Conservation (phyloP, 2,113 vertebrate genomes). For the Paralichthys olivaceus region DNA sequence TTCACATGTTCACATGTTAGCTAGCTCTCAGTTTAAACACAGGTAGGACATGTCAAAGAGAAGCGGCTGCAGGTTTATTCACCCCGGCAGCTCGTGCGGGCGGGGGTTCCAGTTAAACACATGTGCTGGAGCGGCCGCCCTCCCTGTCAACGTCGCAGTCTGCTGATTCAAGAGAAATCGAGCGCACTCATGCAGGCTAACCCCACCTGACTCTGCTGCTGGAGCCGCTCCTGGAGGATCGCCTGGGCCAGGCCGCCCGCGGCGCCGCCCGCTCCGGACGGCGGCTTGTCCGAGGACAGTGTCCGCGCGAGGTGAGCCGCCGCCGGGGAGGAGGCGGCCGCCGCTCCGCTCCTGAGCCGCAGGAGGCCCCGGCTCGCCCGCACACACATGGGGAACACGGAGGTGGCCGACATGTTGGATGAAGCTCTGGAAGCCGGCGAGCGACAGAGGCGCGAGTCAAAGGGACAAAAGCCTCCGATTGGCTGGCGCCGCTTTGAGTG, state of each 20-base stretch:
- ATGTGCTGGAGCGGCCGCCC: rapidly evolving
- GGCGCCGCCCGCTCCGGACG: conserved; percentile 18
- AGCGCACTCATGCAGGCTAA: conserved; percentile 10
- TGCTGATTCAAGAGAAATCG: rapidly evolving
- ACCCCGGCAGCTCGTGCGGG: rapidly evolving
- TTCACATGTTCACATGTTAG: background rate
- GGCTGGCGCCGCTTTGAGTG: conserved; percentile 54
- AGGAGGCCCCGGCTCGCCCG: conserved; percentile 78
- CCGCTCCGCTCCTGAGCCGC: conserved; percentile 49
- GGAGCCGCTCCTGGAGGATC: conserved; percentile 81
- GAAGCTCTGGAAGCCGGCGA: conserved; percentile 49
- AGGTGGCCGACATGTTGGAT: conserved; percentile 83
- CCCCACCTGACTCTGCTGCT: conserved; percentile 77
- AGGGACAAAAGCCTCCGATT: conserved; percentile 80
- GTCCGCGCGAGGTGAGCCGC: conserved; percentile 44
- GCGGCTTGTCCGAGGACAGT: conserved; percentile 60
- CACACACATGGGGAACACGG: conserved; percentile 83
- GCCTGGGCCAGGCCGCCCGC: conserved; percentile 80
- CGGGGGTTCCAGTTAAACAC: rapidly evolving
- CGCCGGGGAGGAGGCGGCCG: background rate
- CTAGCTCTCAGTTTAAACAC: conserved; percentile 3
- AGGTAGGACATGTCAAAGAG: background rate
- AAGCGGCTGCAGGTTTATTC: rapidly evolving
- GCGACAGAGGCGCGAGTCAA: conserved; percentile 32
- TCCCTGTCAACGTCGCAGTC: background rate